Base-by-base conservation (phyloP, 2,797 vertebrate species). In the Vireo griseus region DNA sequence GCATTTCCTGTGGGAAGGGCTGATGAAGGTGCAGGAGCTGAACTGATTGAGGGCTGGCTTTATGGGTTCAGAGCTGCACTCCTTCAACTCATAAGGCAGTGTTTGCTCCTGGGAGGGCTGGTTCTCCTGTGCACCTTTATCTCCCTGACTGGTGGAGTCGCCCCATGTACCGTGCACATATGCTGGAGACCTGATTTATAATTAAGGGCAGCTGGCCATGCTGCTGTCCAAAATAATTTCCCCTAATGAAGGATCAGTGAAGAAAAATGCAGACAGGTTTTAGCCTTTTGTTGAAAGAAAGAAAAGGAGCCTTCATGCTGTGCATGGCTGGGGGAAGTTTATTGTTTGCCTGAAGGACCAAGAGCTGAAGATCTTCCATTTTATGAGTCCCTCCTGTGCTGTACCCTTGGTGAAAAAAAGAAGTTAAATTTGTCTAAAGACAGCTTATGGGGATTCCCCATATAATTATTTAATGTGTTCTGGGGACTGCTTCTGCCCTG, bases 161-260 rank as follows among this genome's bases (percentile, higher is more conserved):
- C 83, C 80, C 83, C 47, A 7, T 79, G 66, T 79, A 51, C 95
- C 54, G 77, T 82, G 88, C 94, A 85, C 92, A 85, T 95, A 96
- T 94, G 91, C 86, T 86, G 84, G 67, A 95, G 89, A 78, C 92
- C 81, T 96, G 95, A 94, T 95, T 97, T 96, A 91, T 95, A 97
- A 95, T 97, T 95, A 96, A 93, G 93, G 95, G 95, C 96, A 97
- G 89, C 96, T 95, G 95, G 86, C 75, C 86, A 11, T 92, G 52
- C 88, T 95, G 91, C 93, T 95, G 81, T 96, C 96, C 95, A 95
- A 88, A 96, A 85, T 79, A 78, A 95, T 94, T 95, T 97, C 68
- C 83, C 81, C 79, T 86, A 73, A 79, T 90, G 91, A 96, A 90
- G 69, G 76, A 92, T 66, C 90, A 87, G 79, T 58, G 63, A 76